Evolutionary conservation across 2,888 invertebrate genomes (phyloP), one percentile per base, ranked within the genome.

Genomic region (Drosophila mettleri): DNA sequence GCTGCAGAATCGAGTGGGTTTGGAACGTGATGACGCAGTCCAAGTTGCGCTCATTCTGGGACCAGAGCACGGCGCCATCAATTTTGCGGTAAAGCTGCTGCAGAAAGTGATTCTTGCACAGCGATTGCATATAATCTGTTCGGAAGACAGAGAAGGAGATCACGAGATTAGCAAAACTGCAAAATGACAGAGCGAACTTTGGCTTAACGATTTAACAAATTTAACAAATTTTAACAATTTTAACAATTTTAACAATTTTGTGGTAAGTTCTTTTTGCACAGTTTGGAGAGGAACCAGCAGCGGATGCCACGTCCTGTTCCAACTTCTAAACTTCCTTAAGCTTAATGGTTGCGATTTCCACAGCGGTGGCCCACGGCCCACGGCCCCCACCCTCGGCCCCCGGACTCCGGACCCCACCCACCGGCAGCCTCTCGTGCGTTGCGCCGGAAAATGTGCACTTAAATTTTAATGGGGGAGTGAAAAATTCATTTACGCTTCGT

Each of bases 21-120:
- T 98, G 98, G 93, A 98, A 98, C 61, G 98, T 98, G 92, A 98
- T 96, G 88, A 96, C 95, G 93, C 98, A 98, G 93, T 98, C 96
- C 90, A 98, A 94, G 92, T 97, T 97, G 78, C 97, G 94, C 93
- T 98, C 98, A 93, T 97, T 97, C 91, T 97, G 95, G 24, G 98
- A 98, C 94, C 95, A 96, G 60, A 98, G 94, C 63, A 97, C 96
- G 10, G 97, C 98, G 41, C 98, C 98, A 91, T 98, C 97, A 86
- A 98, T 95, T 93, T 97, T 97, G 76, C 97, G 94, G 93, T 97
- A 97, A 88, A 97, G 94, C 78, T 97, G 96, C 91, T 96, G 97
- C 74, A 97, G 94, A 92, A 96, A 97, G 93, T 97, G 96, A 92
- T 96, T 96, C 93, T 97, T 97, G 94, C 98, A 98, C 86, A 98